Base-by-base conservation (phyloP, 2,888 invertebrate genomes). In the Cataglyphis livida region DNA sequence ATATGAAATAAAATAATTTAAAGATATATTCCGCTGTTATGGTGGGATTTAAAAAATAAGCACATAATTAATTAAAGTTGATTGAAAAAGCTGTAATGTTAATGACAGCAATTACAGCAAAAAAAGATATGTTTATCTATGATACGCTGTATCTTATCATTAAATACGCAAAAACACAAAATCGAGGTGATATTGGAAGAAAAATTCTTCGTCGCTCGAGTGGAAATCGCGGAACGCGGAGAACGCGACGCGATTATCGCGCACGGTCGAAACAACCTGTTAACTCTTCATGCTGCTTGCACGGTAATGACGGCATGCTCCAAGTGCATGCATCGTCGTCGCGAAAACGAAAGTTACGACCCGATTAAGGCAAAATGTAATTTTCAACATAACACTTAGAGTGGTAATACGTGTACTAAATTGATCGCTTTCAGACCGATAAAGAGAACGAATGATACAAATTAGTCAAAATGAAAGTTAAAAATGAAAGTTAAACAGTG, bases 91-190 rank as follows among this genome's bases (percentile, higher is more conserved):
- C 44, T n/a, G 44, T 51, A 41, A 70, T 21, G 12, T 44, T 71
- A 25, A 32, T 59, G 41, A 78, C 32, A 59, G 21, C 25, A 79
- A 21, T 35, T 44, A 4, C 12, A n/a, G 21, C 4, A 32, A 44
- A 25, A 79, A 51, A 21, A 78, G 44, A 66, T 32, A 38, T 44
- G 41, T 74, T 83, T 83, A 83, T 83, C 79, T 66, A 7, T n/a
- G 66, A 65, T 70, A 35, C 64, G 44, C 44, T 73, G 44, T 85
- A 84, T 76, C 85, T 85, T 85, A 85, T 85, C 85, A 62, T 48
- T 15, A 25, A 79, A 62, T 28, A 54, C 64, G 64, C 54, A n/a
- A 61, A 18, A 75, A 48, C 62, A 35, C 32, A 18, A 70, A 78
- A 78, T 78, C 71, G 21, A 59, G 71, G 70, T 44, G 21, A 35